phyloP scores from a whole-genome alignment of 1,140 invertebrate species.

The Drosophila erecta region DNA sequence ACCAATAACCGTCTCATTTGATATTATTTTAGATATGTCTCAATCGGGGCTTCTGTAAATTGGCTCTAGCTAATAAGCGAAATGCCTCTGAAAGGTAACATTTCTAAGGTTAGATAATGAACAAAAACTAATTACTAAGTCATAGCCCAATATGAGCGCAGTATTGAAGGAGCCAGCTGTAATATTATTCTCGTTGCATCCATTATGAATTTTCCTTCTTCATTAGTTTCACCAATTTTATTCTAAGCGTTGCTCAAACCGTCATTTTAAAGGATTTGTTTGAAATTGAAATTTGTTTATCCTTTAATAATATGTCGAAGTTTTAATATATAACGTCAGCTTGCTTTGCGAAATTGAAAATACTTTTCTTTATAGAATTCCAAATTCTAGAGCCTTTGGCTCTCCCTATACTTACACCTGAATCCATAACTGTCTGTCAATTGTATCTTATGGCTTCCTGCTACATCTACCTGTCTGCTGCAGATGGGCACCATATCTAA shows the following conservation, averaged over 20 bases:
- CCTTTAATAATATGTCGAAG: too few relatives aligned
- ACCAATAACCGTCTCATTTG: slow-evolving; percentile 67
- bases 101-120: slow-evolving; percentile 44
- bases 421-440: neutral
- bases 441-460: slow-evolving; percentile 24
- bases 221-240: slow-evolving; percentile 10
- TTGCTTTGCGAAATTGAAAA: too few relatives aligned
- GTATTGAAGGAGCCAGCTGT: slow-evolving; percentile 55
- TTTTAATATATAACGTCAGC: too few relatives aligned
- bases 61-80: slow-evolving; percentile 72
- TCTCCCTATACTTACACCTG: neutral
- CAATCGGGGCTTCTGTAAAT: slow-evolving; percentile 73
- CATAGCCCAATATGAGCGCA: slow-evolving; percentile 16
- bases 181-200: slow-evolving; percentile 38
- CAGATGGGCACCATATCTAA: slow-evolving; percentile 65
- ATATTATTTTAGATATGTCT: slow-evolving; percentile 72
- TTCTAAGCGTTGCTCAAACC: too few relatives aligned
- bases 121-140: slow-evolving; percentile 35
- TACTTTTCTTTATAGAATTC: too few relatives aligned
- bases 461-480: slow-evolving; percentile 51
- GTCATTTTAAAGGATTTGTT: too few relatives aligned
- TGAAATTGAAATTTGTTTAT: too few relatives aligned
- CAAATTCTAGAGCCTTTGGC: too few relatives aligned
- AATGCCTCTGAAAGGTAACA: slow-evolving; percentile 78
- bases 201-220: slow-evolving; percentile 32